A percentile compares a stretch with the other conserved stretches of the same genome.
These are phyloP conservation scores for Solea senegalensis DNA, from an alignment of 2,113 vertebrate genomes.

Conservation along the genomic window DNA sequence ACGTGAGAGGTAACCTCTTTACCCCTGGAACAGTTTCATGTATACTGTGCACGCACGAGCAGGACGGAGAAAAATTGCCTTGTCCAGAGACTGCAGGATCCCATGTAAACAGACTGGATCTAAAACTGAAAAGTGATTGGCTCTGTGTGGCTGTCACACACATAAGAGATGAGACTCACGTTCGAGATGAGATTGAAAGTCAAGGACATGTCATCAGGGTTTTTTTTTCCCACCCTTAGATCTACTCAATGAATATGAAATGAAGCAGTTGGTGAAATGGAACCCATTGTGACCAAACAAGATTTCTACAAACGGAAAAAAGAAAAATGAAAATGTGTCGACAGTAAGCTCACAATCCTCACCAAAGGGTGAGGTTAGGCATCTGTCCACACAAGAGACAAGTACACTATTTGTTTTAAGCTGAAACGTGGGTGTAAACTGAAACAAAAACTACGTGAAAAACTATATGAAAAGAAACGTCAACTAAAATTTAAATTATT, in stretches of 20 bases:
- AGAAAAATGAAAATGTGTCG: not conserved
- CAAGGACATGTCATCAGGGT: slow-evolving; percentile 51
- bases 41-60: slow-evolving; percentile 14
- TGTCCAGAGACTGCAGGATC: slow-evolving; percentile 13
- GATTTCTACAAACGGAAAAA: slow-evolving; percentile 21
- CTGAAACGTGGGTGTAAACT: not conserved
- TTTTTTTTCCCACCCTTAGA: slow-evolving; percentile 14
- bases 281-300: slow-evolving; percentile 2
- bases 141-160: not conserved
- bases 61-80: slow-evolving; percentile 12
- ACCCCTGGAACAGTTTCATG: slow-evolving; percentile 12
- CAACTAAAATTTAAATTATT: not conserved
- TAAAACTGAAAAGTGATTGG: slow-evolving; percentile 46
- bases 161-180: slow-evolving; percentile 42
- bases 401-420: not conserved
- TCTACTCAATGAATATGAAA: slow-evolving; percentile 49
- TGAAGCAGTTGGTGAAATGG: slow-evolving; percentile 32
- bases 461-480: not conserved
- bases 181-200: slow-evolving; percentile 59
- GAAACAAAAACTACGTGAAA: slow-evolving; percentile 9
- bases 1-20: slow-evolving; percentile 19
- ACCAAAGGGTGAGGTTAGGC: too few relatives aligned
- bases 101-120: slow-evolving; percentile 16
- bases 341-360: slow-evolving; percentile 8
- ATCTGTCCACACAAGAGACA: not conserved